Evolutionary conservation across 2,797 vertebrate species (phyloP).

Genomic region (Lerista edwardsae): DNA sequence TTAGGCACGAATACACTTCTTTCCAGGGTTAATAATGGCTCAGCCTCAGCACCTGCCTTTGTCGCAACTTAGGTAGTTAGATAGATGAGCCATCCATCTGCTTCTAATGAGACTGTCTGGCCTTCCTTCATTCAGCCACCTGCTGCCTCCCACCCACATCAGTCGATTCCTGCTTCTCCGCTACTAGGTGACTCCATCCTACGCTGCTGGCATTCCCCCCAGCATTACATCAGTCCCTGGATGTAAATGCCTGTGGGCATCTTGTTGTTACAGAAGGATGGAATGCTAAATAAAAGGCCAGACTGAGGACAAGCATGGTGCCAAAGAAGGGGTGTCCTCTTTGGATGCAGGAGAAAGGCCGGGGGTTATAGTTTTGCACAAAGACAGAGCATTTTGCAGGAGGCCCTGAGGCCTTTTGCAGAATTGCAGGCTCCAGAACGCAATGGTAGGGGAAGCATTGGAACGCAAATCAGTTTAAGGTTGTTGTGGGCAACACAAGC

Average conservation of each 20-base stretch:
- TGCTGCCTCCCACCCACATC: background rate
- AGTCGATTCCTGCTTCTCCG: background rate
- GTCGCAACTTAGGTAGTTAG: conserved; percentile 1
- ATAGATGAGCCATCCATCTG: conserved; percentile 17
- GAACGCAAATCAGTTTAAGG: background rate
- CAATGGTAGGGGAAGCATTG: background rate
- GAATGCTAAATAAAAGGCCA: conserved; percentile 11
- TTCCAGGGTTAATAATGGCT: background rate
- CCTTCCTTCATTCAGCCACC: conserved; percentile 14
- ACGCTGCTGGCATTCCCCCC: conserved; percentile 18
- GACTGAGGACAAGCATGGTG: background rate
- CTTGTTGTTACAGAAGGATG: background rate
- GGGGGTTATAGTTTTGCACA: background rate
- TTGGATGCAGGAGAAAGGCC: background rate
- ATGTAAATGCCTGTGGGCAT: conserved; percentile 11
- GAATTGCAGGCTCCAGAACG: background rate
- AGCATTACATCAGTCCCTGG: conserved; percentile 24
- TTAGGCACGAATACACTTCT: background rate
- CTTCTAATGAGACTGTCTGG: conserved; percentile 6
- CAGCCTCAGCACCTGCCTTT: background rate
- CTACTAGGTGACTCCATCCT: conserved; percentile 13
- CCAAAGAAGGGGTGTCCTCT: background rate
- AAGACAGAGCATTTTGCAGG: too few relatives aligned
- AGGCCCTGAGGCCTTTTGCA: background rate
- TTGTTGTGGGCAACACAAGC: too few relatives aligned